These are phyloP conservation scores for Ormyrus labotus DNA, from an alignment of 2,888 invertebrate species.

Conservation along the genomic window DNA sequence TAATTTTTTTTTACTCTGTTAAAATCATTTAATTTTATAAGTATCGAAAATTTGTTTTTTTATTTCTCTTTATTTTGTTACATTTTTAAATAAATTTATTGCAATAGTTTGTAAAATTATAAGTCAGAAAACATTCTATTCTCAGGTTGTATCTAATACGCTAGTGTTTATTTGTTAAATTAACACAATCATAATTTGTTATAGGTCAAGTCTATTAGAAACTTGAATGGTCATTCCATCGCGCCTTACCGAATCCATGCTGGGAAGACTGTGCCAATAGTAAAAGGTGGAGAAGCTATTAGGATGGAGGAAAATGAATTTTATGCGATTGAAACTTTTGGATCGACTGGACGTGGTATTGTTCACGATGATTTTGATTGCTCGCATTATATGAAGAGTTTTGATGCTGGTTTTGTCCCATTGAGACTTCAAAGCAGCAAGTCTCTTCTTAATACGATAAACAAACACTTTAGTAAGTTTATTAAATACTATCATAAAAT, in stretches of 20 bases:
- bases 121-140: neutral
- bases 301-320: conserved; percentile 99
- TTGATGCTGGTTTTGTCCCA: conserved; percentile 93
- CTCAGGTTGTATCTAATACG: neutral
- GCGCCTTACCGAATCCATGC: conserved; percentile 98
- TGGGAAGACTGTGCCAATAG: conserved; percentile 99
- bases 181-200: conserved; percentile 29
- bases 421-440: conserved; percentile 95
- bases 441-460: conserved; percentile 92
- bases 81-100: neutral
- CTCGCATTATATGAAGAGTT: conserved; percentile 99
- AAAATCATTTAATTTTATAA: neutral
- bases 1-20: conserved; percentile 14
- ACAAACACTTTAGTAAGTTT: conserved; percentile 90
- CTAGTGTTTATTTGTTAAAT: conserved; percentile 4
- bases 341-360: conserved; percentile 94
- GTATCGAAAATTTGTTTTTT: neutral
- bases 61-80: conserved; percentile 10
- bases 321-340: conserved; percentile 99
- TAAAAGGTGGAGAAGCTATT: conserved; percentile 97
- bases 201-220: conserved; percentile 94
- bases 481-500: neutral
- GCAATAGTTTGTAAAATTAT: neutral
- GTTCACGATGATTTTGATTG: conserved; percentile 99
- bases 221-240: conserved; percentile 99